Evolutionary conservation across 2,888 invertebrate species (phyloP), one percentile per base, ranked within the genome.

Genomic region (Lithophane ornitopus): DNA sequence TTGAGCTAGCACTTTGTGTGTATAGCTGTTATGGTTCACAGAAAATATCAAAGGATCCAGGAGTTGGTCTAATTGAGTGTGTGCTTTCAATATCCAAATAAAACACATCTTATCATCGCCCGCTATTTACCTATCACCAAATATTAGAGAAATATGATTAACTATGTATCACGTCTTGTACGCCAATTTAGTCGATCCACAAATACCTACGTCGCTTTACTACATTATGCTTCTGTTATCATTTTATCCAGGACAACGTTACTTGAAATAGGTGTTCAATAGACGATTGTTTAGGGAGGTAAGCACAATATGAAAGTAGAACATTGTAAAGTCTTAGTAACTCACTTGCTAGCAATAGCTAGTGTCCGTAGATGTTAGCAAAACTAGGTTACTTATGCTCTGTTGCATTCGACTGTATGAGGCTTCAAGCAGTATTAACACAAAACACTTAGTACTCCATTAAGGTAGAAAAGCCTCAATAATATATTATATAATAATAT

Each of bases 351-450:
- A 63, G 49, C 39, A 61, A 44, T 34, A 70, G 39, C 4, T 54
- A 58, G 46, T 65, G 39, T 22, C 16, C 12, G 19, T 41, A 59
- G 28, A 49, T 26, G n/a, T 61, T 58, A 26, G 79, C 22, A 56
- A 78, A 74, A 76, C 19, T 46, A 70, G 58, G 70, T 61, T 62
- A 73, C 61, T 56, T 11, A 56, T 74, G 46, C 70, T 87, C 59
- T 74, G 56, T 58, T 74, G 52, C 54, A 59, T 77, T 71, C 41
- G 67, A 77, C 77, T 41, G 46, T 65, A 80, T 70, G 84, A 80
- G 76, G 81, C 74, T 82, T 80, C 84, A 61, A 77, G 67, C 67
- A 76, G 67, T 69, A 74, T 76, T 67, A 78, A 76, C 74, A 69
- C 69, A 82, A 87, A 67, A 46, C 74, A 76, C 66, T 78, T 77